Evolutionary conservation across 2,113 vertebrate genomes (phyloP).

Genomic region (Apteryx owenii): DNA sequence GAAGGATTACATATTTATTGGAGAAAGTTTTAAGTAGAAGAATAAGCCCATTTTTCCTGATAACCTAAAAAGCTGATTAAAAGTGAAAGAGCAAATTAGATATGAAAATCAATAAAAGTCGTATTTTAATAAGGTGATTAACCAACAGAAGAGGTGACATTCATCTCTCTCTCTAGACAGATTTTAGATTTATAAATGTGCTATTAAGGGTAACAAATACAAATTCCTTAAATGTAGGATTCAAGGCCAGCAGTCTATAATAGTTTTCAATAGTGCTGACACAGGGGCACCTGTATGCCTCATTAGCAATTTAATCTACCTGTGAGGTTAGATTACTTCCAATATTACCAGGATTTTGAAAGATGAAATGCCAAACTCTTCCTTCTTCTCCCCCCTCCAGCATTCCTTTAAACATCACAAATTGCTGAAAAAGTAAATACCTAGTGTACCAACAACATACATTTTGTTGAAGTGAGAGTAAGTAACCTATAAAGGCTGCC

Average conservation of each 20-base stretch:
- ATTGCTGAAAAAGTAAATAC: neutral
- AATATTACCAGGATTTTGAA: rapidly evolving
- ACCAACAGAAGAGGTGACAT: neutral
- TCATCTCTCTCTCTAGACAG: neutral
- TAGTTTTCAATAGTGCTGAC: constrained; percentile 31
- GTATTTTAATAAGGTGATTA: constrained; percentile 17
- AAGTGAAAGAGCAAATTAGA: neutral
- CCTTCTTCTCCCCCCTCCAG: neutral
- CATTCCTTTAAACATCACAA: neutral
- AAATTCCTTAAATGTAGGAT: constrained; percentile 10
- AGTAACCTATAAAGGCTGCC: neutral
- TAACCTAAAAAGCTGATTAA: neutral
- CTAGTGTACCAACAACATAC: neutral
- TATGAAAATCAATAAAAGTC: neutral
- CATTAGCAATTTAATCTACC: constrained; percentile 61
- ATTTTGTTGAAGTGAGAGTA: neutral
- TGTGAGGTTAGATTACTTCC: constrained; percentile 43
- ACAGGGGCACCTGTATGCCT: constrained; percentile 30
- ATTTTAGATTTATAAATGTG: neutral
- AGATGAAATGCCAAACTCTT: neutral
- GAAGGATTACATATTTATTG: neutral
- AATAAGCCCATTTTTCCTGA: neutral
- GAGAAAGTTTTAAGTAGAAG: neutral
- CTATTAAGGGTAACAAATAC: constrained; percentile 18
- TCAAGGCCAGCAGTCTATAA: constrained; percentile 31